Evolutionary conservation across 2,113 vertebrate species (phyloP).

Genomic region (Ovis aries): DNA sequence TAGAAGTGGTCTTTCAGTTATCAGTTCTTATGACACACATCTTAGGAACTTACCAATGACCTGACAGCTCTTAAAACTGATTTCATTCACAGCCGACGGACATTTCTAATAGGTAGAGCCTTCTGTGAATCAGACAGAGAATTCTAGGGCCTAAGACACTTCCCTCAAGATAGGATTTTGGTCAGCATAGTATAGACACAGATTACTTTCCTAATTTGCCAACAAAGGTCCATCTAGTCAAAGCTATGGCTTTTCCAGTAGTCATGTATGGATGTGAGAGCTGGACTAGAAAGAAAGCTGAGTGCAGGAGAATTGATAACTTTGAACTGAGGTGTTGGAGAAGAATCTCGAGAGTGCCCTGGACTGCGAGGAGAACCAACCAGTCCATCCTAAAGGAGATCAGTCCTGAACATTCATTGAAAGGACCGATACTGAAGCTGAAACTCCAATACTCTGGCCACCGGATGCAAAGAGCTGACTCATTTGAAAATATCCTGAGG

Average conservation of each 20-base stretch:
- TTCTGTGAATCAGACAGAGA: not conserved
- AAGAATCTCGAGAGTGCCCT: not conserved
- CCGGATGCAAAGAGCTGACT: not conserved
- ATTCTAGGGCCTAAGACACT: not conserved
- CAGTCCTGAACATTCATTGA: not conserved
- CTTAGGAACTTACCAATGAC: not conserved
- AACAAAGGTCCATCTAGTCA: not conserved
- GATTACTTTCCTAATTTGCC: not conserved
- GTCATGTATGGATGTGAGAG: not conserved
- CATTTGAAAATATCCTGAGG: not conserved
- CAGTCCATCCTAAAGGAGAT: not conserved
- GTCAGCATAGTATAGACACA: not conserved
- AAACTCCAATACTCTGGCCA: not conserved
- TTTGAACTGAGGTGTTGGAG: not conserved
- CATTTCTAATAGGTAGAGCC: not conserved
- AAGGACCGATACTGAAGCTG: not conserved
- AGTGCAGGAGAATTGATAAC: not conserved
- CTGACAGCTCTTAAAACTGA: not conserved
- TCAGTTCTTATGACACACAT: not conserved
- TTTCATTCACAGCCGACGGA: not conserved
- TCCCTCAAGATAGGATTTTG: not conserved
- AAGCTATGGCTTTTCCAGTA: not conserved
- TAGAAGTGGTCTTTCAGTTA: not conserved
- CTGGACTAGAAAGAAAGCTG: not conserved
- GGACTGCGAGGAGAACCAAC: not conserved